Conservation (phyloP, 1,140 invertebrate genomes). For the Drosophila ficusphila region DNA sequence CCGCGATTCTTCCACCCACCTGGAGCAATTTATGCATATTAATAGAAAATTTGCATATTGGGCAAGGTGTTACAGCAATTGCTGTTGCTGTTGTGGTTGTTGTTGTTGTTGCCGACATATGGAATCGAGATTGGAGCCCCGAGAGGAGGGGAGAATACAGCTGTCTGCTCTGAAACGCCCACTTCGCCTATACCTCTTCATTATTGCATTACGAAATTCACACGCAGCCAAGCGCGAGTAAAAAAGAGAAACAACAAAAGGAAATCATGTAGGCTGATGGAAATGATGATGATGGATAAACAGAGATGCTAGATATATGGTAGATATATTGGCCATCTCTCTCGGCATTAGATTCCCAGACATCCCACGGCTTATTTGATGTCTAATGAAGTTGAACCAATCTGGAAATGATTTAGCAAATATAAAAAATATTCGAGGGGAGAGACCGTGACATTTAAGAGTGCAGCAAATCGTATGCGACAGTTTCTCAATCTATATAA, state of each 20-base stretch:
- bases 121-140: slow-evolving; percentile 4
- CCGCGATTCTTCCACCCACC: slow-evolving; percentile 15
- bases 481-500: not conserved
- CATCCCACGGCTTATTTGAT: slow-evolving; percentile 43
- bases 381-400: slow-evolving; percentile 51
- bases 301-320: slow-evolving; percentile 3
- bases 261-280: slow-evolving; percentile 42
- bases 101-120: slow-evolving; percentile 18
- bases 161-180: slow-evolving; percentile 32
- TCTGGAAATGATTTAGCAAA: slow-evolving; percentile 27
- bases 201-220: slow-evolving; percentile 53
- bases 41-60: slow-evolving; percentile 77
- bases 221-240: slow-evolving; percentile 41
- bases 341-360: slow-evolving; percentile 26
- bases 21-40: slow-evolving; percentile 73
- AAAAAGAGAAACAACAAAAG: slow-evolving; percentile 2
- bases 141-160: not conserved
- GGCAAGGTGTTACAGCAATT: slow-evolving; percentile 61
- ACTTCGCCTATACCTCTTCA: slow-evolving; percentile 35
- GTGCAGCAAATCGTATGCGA: slow-evolving; percentile 22
- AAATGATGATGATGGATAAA: slow-evolving; percentile 28
- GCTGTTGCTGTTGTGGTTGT: slow-evolving; percentile 14
- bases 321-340: slow-evolving; percentile 12
- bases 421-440: slow-evolving; percentile 8
- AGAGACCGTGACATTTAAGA: slow-evolving; percentile 50